Base-by-base conservation (phyloP, 2,797 vertebrate genomes). In the Poeciliopsis infans region DNA sequence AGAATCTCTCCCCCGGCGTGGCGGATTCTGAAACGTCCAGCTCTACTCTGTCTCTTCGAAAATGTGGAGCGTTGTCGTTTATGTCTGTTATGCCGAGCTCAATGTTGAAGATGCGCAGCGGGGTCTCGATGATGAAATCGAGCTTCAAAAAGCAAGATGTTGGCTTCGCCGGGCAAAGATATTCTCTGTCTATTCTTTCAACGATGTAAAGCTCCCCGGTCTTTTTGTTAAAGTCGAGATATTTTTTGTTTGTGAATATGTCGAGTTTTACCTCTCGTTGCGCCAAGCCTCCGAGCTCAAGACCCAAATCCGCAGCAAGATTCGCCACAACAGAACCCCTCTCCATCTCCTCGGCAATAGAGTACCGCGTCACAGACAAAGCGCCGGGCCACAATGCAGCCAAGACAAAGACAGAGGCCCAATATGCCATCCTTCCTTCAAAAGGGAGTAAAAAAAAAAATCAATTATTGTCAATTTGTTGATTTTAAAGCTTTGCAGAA, bases 21-120 rank as follows among this genome's bases (percentile, higher is more conserved):
- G 97, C 97, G 0, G 97, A 97, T 89, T 99, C 97, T 0, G 95
- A 95, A 74, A 99, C 96, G 78, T 98, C 97, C 25, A 99, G 71
- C 77, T 97, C 96, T 0, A 97, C 95, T 33, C 94, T 94, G 49
- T 95, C 95, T 85, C 93, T 92, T 25, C 96, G 93, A 70, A 99
- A 99, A 68, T 96, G 91, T 0, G 97, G 97, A 0, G 97, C 95
- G 0, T 99, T 97, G 12, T 99, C 98, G 0, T 99, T 98, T 59
- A 99, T 96, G 55, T 99, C 98, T 49, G 95, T 93, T 76, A 99
- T 96, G 75, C 95, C 96, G 66, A 99, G 94, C 78, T 98, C 97
- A 1, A 98, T 96, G 0, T 98, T 96, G 85, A 95, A 97, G 84
- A 93, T 97, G 55, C 96, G 96, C 31, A 95, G 93, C 0, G 1